Conservation (phyloP, 2,113 vertebrate genomes). For the Oceanodroma tethys region DNA sequence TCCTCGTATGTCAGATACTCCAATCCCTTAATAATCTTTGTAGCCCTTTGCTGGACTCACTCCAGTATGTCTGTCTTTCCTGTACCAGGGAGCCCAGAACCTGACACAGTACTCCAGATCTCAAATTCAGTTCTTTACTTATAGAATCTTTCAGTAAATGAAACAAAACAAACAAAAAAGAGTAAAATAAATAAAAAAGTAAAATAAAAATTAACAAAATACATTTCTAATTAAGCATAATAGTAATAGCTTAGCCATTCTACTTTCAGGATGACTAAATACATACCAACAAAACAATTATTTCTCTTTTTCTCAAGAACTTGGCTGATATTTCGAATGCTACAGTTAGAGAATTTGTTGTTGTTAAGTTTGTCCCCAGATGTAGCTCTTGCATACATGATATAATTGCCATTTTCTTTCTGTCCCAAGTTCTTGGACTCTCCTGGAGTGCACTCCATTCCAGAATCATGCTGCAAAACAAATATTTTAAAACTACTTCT, state of each 20-base stretch:
- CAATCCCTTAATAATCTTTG: not conserved
- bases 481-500: not conserved
- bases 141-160: not conserved
- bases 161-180: not conserved
- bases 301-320: slow-evolving; percentile 90
- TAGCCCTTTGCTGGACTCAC: not conserved
- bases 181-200: not conserved
- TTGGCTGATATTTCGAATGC: slow-evolving; percentile 92
- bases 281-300: slow-evolving; percentile 92
- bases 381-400: slow-evolving; percentile 98
- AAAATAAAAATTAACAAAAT: not conserved
- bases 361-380: slow-evolving; percentile 96
- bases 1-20: not conserved
- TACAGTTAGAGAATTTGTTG: slow-evolving; percentile 95
- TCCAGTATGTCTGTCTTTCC: not conserved
- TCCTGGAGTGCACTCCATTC: slow-evolving; percentile 92
- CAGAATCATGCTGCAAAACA: slow-evolving; percentile 92
- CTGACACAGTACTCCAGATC: not conserved
- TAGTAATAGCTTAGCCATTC: not conserved
- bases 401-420: slow-evolving; percentile 94
- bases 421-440: slow-evolving; percentile 85
- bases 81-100: not conserved
- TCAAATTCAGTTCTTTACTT: not conserved
- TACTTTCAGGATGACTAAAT: not conserved
- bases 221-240: not conserved